A percentile compares a stretch with the other conserved stretches of the same genome.
These are phyloP conservation scores for Hypomecis punctinalis DNA, from an alignment of 2,888 invertebrate genomes.

Conservation along the genomic window DNA sequence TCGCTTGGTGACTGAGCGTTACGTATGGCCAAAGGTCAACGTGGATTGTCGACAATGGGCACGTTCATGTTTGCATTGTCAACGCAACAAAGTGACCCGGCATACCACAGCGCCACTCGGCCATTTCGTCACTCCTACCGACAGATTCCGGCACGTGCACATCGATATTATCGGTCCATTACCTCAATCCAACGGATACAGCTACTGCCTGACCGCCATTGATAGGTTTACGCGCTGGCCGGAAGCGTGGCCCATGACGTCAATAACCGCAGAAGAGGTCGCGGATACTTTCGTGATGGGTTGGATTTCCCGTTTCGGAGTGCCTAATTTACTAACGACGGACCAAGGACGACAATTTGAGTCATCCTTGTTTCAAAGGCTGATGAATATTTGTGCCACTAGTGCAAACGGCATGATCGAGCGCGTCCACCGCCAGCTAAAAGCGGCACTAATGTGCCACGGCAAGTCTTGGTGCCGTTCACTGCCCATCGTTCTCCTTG, in stretches of 20 bases:
- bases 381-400: not conserved
- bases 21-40: not conserved
- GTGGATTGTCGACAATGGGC: not conserved
- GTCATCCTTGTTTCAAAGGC: not conserved
- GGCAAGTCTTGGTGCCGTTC: not conserved
- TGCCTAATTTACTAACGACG: not conserved
- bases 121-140: not conserved
- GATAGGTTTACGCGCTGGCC: constrained; percentile 4
- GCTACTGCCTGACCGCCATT: constrained; percentile 2
- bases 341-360: constrained; percentile 8
- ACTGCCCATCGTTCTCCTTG: not conserved
- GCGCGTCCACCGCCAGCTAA: constrained; percentile 3
- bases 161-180: not conserved
- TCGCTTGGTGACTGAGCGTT: constrained; percentile 1
- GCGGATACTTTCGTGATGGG: not conserved
- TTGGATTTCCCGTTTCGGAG: constrained; percentile 2
- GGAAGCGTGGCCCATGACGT: not conserved
- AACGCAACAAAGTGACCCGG: not conserved
- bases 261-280: not conserved
- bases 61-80: not conserved
- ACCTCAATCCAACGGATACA: not conserved
- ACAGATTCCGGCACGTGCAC: not conserved
- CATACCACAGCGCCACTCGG: not conserved
- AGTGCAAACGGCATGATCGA: not conserved
- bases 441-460: constrained; percentile 1